A percentile compares a stretch with the other conserved stretches of the same genome.
phyloP scores from a whole-genome alignment of 2,113 vertebrate species.

The Tupaia chinensis region DNA sequence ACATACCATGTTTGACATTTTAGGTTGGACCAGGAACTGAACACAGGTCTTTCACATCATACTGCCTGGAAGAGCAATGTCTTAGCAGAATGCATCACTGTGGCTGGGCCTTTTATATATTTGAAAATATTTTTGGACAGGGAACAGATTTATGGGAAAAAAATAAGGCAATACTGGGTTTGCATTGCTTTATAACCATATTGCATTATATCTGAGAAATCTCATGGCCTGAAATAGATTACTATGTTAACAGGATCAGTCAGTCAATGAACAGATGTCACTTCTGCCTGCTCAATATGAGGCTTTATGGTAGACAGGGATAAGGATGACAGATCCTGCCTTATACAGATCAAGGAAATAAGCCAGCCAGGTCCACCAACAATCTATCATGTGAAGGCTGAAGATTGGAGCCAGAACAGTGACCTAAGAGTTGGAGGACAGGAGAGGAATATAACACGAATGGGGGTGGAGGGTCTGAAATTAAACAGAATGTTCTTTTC shows the following conservation, averaged over 20 bases:
- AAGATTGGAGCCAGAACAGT: not conserved
- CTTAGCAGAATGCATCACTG: no score
- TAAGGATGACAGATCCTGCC: not conserved
- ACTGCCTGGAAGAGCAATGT: no score
- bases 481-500: not conserved
- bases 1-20: no score
- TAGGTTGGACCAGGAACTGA: no score
- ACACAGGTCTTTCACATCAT: no score
- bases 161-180: not conserved
- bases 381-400: not conserved
- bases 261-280: not conserved
- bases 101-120: not conserved
- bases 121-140: conserved; percentile 39
- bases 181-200: not conserved
- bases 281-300: not conserved
- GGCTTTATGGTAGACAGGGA: not conserved
- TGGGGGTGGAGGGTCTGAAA: not conserved
- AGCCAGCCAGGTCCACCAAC: not conserved
- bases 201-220: not conserved
- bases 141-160: not conserved
- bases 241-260: not conserved
- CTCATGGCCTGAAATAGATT: not conserved
- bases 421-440: not conserved
- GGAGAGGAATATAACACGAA: not conserved
- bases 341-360: not conserved